Evolutionary conservation across 2,113 vertebrate species (phyloP).

Genomic region (Tetrao urogallus): DNA sequence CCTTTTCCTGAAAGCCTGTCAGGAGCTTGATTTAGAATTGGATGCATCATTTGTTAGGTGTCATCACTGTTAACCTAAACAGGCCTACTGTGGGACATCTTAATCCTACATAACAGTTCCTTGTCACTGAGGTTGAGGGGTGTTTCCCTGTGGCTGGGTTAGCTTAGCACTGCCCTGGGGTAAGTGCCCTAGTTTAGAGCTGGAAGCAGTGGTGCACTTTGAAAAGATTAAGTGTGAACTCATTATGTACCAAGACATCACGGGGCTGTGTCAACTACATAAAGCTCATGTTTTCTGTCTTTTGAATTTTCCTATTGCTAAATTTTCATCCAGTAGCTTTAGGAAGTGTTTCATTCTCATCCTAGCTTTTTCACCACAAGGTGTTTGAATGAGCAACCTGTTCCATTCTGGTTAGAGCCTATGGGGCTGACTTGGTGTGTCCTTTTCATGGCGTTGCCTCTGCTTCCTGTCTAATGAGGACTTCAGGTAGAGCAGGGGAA

Average conservation of each 20-base stretch:
- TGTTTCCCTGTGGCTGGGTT: neutral
- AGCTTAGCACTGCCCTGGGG: neutral
- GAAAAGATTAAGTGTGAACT: neutral
- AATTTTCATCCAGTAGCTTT: neutral
- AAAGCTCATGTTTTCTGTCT: neutral
- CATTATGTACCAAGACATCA: neutral
- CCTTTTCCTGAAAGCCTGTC: neutral
- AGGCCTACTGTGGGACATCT: neutral
- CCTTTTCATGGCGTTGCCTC: neutral
- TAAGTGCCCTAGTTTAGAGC: slow-evolving; percentile 3
- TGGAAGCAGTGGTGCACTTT: neutral
- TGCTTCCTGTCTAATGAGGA: neutral
- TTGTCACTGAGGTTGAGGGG: neutral
- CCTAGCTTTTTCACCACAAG: neutral
- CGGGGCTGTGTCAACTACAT: neutral
- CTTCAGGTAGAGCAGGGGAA: neutral
- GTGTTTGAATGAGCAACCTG: neutral
- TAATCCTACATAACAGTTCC: neutral
- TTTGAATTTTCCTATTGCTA: neutral
- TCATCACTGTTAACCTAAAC: neutral
- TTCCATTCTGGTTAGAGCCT: neutral
- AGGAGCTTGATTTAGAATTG: neutral
- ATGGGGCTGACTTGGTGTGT: neutral
- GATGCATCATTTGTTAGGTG: neutral
- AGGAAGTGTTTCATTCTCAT: neutral